phyloP scores from a whole-genome alignment of 1,140 invertebrate genomes.

The Eubasilissa regina region DNA sequence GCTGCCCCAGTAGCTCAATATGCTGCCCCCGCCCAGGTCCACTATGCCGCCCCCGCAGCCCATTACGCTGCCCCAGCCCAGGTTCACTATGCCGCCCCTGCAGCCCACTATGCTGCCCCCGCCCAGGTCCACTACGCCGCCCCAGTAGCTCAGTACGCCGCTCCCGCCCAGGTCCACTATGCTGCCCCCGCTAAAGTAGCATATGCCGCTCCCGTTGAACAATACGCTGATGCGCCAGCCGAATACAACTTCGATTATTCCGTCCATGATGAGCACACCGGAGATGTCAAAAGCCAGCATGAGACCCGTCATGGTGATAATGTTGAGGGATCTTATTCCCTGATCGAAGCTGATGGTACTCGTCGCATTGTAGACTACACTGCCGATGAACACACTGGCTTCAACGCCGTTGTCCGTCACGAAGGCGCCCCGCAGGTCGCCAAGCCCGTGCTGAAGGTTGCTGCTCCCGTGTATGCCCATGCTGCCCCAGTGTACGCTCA shows the following conservation, averaged over 20 bases:
- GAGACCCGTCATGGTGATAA: constrained; percentile 75
- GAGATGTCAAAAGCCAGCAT: constrained; percentile 76
- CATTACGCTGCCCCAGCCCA: constrained; percentile 61
- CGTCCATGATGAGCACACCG: constrained; percentile 72
- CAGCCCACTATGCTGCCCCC: constrained; percentile 47
- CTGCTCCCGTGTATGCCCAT: constrained; percentile 35
- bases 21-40: constrained; percentile 14
- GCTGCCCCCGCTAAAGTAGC: constrained; percentile 56
- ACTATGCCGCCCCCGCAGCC: constrained; percentile 48
- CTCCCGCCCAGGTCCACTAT: constrained; percentile 21
- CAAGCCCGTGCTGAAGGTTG: constrained; percentile 62
- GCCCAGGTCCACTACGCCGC: constrained; percentile 46
- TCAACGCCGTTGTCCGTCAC: constrained; percentile 78
- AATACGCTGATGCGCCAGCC: constrained; percentile 61
- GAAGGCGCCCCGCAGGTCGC: constrained; percentile 67
- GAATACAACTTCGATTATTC: constrained; percentile 68
- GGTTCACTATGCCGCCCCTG: constrained; percentile 62
- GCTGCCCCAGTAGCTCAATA: constrained; percentile 52
- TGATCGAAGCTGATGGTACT: constrained; percentile 79
- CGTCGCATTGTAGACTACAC: constrained; percentile 82
- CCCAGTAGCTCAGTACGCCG: constrained; percentile 50
- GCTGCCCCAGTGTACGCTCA: no score
- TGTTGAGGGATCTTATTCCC: constrained; percentile 74
- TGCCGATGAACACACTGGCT: constrained; percentile 80
- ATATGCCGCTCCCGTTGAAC: constrained; percentile 34